phyloP scores from a whole-genome alignment of 2,888 invertebrate genomes.

The Chymomyza fuscimana region DNA sequence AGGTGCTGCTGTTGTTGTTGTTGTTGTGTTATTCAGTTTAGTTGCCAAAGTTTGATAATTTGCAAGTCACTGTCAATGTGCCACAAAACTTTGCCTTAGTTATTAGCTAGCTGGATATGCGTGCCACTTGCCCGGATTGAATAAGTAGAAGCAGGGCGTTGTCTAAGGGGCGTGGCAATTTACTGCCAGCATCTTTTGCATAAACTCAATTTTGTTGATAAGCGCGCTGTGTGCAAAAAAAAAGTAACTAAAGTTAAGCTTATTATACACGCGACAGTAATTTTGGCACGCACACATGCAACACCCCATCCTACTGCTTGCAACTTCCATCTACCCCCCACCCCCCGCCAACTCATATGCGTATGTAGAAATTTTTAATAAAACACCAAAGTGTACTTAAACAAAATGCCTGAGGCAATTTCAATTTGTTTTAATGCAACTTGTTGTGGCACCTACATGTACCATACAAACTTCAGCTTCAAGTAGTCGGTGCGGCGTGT shows the following conservation, averaged over 20 bases:
- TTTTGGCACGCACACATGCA: constrained; percentile 23
- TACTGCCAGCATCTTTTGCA: background rate
- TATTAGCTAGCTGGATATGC: background rate
- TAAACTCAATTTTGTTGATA: constrained; percentile 7
- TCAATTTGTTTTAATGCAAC: constrained; percentile 25
- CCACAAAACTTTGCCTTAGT: constrained; percentile 8
- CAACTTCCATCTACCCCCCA: no score
- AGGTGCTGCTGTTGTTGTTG: background rate
- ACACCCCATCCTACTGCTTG: background rate
- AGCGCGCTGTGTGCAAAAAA: background rate
- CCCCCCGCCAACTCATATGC: background rate
- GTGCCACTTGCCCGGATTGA: background rate
- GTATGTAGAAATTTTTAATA: constrained; percentile 34
- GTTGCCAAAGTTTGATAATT: constrained; percentile 1
- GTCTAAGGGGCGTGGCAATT: background rate
- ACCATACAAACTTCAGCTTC: background rate
- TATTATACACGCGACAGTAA: constrained; percentile 28
- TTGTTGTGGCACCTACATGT: background rate
- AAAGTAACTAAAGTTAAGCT: constrained; percentile 32
- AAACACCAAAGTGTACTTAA: constrained; percentile 54
- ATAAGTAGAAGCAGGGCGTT: background rate
- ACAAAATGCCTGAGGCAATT: constrained; percentile 44
- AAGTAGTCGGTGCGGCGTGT: background rate
- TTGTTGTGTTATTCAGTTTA: background rate
- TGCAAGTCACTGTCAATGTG: background rate